These are phyloP conservation scores for Troides aeacus DNA, from an alignment of 2,888 invertebrate species.

Conservation along the genomic window DNA sequence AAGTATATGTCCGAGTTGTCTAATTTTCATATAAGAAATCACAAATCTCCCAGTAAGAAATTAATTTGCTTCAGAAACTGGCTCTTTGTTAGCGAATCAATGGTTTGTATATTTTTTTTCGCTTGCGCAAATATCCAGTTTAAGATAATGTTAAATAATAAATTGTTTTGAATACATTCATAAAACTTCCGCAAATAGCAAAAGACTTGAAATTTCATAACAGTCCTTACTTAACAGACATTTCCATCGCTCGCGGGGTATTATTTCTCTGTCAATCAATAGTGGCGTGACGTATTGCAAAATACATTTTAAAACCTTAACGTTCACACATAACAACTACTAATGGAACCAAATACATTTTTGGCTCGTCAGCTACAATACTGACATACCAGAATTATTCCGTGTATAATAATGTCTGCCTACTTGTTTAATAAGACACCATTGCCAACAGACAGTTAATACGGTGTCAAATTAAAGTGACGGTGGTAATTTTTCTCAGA, in stretches of 20 bases:
- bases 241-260: constrained; percentile 18
- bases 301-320: constrained; percentile 8
- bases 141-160: no score
- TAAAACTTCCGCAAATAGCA: background rate
- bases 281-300: constrained; percentile 13
- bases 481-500: constrained; percentile 53
- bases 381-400: constrained; percentile 12
- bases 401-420: constrained; percentile 8
- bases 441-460: constrained; percentile 34
- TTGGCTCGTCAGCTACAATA: background rate
- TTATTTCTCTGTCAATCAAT: constrained; percentile 26
- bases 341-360: constrained; percentile 8
- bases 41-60: no score
- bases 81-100: no score
- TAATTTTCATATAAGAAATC: no score
- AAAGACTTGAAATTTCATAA: constrained; percentile 2
- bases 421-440: constrained; percentile 38
- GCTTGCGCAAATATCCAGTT: no score
- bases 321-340: constrained; percentile 2
- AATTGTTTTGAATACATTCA: background rate
- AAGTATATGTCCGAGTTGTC: no score
- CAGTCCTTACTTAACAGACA: constrained; percentile 15
- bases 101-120: no score
- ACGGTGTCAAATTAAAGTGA: constrained; percentile 36
- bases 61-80: no score